Conservation (phyloP, 2,888 invertebrate species). For the Spicauda simplicius region DNA sequence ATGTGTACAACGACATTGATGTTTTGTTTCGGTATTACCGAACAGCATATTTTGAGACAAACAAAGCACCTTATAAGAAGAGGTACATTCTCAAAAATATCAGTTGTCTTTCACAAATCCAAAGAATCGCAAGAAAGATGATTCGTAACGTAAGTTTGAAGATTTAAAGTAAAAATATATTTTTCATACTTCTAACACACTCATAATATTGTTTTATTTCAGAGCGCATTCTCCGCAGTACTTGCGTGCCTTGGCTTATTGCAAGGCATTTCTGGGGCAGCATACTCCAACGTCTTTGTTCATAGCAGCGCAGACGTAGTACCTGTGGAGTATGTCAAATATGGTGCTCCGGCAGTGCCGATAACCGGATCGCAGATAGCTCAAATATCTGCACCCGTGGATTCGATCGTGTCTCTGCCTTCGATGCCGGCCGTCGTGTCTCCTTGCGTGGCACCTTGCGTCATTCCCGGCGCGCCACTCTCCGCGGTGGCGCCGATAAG, state of each 20-base stretch:
- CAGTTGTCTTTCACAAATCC: conserved; percentile 74
- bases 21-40: conserved; percentile 82
- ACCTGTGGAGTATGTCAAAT: conserved; percentile 60
- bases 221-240: conserved; percentile 12
- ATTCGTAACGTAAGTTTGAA: conserved; percentile 71
- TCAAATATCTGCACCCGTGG: conserved; percentile 56
- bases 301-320: conserved; percentile 55
- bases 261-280: conserved; percentile 51
- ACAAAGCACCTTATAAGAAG: conserved; percentile 76
- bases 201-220: conserved; percentile 13
- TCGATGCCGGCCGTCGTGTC: conserved; percentile 51
- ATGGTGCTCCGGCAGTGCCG: conserved; percentile 57
- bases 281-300: conserved; percentile 71
- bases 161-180: conserved; percentile 5
- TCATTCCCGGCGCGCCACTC: conserved; percentile 55
- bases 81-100: conserved; percentile 68
- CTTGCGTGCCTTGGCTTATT: conserved; percentile 24
- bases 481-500: conserved; percentile 52
- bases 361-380: conserved; percentile 54
- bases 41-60: conserved; percentile 75
- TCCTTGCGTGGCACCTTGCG: conserved; percentile 69
- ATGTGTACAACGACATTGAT: conserved; percentile 78
- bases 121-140: conserved; percentile 65
- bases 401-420: conserved; percentile 52
- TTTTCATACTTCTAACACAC: background rate